phyloP scores from a whole-genome alignment of 2,888 invertebrate species.

The Nysson spinosus region DNA sequence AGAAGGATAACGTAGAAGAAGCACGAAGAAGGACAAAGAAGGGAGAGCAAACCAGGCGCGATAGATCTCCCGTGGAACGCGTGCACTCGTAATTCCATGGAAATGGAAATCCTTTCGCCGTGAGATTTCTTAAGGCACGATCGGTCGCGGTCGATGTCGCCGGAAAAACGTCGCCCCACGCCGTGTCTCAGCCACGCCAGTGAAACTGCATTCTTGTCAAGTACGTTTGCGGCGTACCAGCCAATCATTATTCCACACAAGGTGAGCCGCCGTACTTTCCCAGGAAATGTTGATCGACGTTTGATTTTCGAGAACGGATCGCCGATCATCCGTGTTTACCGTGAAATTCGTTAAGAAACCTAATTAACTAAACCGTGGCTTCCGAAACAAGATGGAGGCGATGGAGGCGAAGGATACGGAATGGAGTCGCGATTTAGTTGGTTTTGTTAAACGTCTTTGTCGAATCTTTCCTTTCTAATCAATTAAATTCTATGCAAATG shows the following conservation, averaged over 20 bases:
- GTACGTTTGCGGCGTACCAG: constrained; percentile 63
- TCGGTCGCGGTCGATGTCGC: constrained; percentile 61
- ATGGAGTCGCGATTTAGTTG: too few species aligned
- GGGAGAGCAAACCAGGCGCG: constrained; percentile 7
- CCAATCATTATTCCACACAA: constrained; percentile 50
- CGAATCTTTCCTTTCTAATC: too few species aligned
- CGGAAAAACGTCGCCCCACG: constrained; percentile 59
- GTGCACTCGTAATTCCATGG: constrained; percentile 40
- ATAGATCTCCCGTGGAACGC: constrained; percentile 15
- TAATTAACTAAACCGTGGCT: too few species aligned
- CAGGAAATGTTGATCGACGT: constrained; percentile 27
- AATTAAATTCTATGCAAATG: too few species aligned
- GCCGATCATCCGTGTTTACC: background rate
- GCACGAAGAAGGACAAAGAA: too few species aligned
- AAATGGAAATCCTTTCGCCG: constrained; percentile 58
- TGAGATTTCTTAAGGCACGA: constrained; percentile 37
- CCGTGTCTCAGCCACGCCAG: too few species aligned
- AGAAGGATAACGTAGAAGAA: too few species aligned
- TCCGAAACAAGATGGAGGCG: too few species aligned
- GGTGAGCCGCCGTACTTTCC: constrained; percentile 51
- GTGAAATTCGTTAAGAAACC: too few species aligned
- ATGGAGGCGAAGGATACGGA: too few species aligned
- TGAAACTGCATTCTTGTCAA: constrained; percentile 73
- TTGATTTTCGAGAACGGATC: background rate
- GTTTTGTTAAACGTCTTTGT: too few species aligned